Percentiles rank a stretch among this genome's conserved stretches.
Evolutionary conservation across 2,797 vertebrate genomes (phyloP).

Genomic region (Denticeps clupeoides): DNA sequence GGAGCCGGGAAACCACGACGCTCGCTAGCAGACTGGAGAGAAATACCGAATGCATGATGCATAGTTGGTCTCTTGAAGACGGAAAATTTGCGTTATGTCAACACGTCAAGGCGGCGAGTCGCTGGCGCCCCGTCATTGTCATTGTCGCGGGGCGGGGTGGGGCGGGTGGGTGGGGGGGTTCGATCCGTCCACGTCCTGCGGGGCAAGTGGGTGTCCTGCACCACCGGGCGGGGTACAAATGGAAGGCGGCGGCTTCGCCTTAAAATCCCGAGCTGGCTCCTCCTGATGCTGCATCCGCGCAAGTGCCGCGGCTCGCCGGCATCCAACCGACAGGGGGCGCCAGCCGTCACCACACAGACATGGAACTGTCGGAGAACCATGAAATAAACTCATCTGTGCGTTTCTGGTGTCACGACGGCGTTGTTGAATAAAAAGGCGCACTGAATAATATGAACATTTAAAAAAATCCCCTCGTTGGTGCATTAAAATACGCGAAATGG

Average conservation of each 20-base stretch:
- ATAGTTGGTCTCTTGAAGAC: slow-evolving; percentile 64
- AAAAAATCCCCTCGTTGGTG: no score
- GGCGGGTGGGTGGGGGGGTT: no score
- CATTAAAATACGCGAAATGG: no score
- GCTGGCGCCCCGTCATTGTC: slow-evolving; percentile 51
- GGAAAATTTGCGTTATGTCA: slow-evolving; percentile 49
- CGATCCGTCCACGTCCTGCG: slow-evolving; percentile 41
- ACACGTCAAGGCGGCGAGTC: slow-evolving; percentile 50
- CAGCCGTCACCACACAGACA: no score
- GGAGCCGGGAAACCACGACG: slow-evolving; percentile 56
- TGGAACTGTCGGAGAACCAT: no score
- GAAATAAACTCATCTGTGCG: no score
- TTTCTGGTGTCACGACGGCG: no score
- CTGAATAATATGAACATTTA: no score
- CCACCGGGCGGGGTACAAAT: slow-evolving; percentile 32
- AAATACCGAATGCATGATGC: slow-evolving; percentile 72
- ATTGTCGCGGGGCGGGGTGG: no score
- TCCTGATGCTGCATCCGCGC: slow-evolving; percentile 38
- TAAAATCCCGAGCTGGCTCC: slow-evolving; percentile 42
- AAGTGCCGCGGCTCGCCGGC: slow-evolving; percentile 34
- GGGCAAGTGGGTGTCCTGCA: slow-evolving; percentile 39
- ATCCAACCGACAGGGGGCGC: no score
- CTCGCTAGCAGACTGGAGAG: slow-evolving; percentile 64
- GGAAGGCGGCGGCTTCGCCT: slow-evolving; percentile 59
- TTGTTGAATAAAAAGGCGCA: no score